Evolutionary conservation across 2,113 vertebrate genomes (phyloP).

Genomic region (Pachypanchax playfairii): DNA sequence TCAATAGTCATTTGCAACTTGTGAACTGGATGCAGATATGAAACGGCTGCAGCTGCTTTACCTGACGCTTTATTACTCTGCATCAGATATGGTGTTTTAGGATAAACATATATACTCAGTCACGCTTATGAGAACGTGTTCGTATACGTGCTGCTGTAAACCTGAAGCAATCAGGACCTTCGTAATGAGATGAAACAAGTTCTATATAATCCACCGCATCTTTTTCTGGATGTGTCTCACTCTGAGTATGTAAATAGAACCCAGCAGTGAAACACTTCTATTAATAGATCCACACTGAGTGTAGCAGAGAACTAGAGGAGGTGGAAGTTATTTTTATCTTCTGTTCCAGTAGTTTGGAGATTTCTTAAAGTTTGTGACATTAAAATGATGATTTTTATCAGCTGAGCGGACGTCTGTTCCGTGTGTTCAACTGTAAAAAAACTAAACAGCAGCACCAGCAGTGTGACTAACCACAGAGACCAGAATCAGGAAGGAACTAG

Average conservation of each 20-base stretch:
- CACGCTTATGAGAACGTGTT: conserved; percentile 15
- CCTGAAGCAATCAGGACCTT: neutral
- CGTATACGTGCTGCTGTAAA: conserved; percentile 12
- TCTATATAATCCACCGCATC: conserved; percentile 2
- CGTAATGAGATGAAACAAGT: conserved; percentile 2
- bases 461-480: neutral
- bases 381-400: no score
- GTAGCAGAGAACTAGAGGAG: conserved; percentile 7
- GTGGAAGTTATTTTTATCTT: conserved; percentile 16
- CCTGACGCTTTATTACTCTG: conserved; percentile 41
- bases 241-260: conserved; percentile 7
- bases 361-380: neutral
- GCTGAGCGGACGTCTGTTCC: neutral
- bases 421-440: neutral
- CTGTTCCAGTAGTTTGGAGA: conserved; percentile 3
- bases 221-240: neutral
- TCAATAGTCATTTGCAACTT: conserved; percentile 74
- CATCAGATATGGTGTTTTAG: conserved; percentile 28
- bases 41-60: conserved; percentile 30
- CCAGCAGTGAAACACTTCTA: conserved; percentile 1
- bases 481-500: neutral
- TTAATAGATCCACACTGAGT: neutral
- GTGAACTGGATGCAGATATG: conserved; percentile 66
- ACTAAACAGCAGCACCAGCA: neutral
- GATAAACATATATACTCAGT: conserved; percentile 7